These are phyloP conservation scores for Tribolium madens DNA, from an alignment of 1,140 invertebrate species.

Conservation along the genomic window DNA sequence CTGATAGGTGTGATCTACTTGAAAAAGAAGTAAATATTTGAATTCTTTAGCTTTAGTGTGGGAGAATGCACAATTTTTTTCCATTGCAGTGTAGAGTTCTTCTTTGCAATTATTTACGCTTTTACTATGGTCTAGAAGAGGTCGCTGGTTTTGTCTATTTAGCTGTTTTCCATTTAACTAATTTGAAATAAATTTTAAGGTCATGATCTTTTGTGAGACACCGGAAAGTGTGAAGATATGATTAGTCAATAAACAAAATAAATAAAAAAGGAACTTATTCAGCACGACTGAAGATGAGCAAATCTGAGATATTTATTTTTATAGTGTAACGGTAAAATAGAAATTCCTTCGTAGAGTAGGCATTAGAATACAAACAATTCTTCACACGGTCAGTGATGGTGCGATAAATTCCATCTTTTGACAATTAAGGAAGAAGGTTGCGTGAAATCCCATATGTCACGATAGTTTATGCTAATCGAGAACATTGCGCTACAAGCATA, in stretches of 20 bases:
- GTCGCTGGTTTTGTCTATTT: neutral
- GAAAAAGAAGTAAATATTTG: too few species aligned
- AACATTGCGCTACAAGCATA: constrained; percentile 11
- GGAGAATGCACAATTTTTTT: too few species aligned
- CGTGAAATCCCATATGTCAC: constrained; percentile 8
- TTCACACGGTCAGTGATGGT: neutral
- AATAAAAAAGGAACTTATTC: neutral
- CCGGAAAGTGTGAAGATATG: neutral
- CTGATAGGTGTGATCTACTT: too few species aligned
- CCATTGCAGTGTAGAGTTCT: neutral
- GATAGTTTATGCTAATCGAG: neutral
- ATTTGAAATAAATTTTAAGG: neutral
- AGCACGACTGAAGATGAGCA: neutral
- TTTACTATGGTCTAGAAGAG: neutral
- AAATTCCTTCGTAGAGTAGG: neutral
- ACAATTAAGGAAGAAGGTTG: constrained; percentile 7
- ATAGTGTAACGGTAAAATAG: constrained; percentile 25
- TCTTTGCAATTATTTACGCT: neutral
- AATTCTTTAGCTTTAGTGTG: too few species aligned
- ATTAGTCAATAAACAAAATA: neutral
- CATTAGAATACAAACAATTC: neutral
- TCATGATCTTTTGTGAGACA: neutral
- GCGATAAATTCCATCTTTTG: neutral
- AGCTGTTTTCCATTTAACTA: too few species aligned
- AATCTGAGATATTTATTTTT: neutral